Evolutionary conservation across 2,888 invertebrate species (phyloP).

Genomic region (Antheraea yamamai): DNA sequence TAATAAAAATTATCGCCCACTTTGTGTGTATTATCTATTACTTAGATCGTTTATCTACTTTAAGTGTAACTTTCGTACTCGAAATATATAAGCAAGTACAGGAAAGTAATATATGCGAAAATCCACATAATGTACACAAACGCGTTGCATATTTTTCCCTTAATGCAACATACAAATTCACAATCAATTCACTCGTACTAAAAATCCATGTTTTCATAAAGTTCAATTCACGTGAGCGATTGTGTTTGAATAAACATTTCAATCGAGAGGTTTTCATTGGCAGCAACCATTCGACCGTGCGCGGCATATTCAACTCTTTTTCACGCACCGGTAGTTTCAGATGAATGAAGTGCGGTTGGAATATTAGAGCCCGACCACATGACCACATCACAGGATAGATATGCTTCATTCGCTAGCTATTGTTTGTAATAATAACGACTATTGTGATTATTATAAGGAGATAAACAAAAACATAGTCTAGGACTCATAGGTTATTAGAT

Average conservation of each 20-base stretch:
- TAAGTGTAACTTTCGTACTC: too few relatives aligned
- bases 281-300: slow-evolving; percentile 60
- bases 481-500: too few relatives aligned
- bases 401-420: neutral
- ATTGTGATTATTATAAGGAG: neutral
- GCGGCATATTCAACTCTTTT: slow-evolving; percentile 71
- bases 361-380: slow-evolving; percentile 57
- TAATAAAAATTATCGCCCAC: too few relatives aligned
- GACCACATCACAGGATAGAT: slow-evolving; percentile 31
- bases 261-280: slow-evolving; percentile 71
- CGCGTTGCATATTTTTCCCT: neutral
- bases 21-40: too few relatives aligned
- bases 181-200: slow-evolving; percentile 14
- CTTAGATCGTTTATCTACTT: too few relatives aligned
- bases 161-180: slow-evolving; percentile 7
- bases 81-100: neutral
- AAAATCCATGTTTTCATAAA: slow-evolving; percentile 38
- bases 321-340: slow-evolving; percentile 60
- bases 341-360: slow-evolving; percentile 67
- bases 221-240: slow-evolving; percentile 60
- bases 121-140: neutral
- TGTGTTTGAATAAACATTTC: slow-evolving; percentile 76
- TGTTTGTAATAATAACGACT: neutral
- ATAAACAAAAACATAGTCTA: neutral
- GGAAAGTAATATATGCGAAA: neutral